Percentiles rank a stretch among this genome's conserved stretches.
phyloP scores from a whole-genome alignment of 2,888 invertebrate species.

The Scaptomyza cyrtandrae region DNA sequence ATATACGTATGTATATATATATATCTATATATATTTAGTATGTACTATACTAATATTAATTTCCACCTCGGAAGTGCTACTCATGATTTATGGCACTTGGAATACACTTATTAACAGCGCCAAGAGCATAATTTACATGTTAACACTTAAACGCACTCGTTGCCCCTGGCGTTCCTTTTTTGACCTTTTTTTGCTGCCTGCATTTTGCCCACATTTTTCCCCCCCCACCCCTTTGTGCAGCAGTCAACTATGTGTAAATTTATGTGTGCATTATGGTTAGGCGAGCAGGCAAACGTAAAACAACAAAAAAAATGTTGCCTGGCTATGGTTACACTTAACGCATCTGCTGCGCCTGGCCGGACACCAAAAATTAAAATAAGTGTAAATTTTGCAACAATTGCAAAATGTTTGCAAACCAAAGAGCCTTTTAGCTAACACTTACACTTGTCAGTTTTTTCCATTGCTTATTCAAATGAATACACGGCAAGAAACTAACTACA shows the following conservation, averaged over 20 bases:
- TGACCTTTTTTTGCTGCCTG: slow-evolving; percentile 44
- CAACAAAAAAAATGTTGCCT: slow-evolving; percentile 14
- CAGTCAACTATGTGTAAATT: slow-evolving; percentile 63
- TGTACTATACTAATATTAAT: slow-evolving; percentile 23
- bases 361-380: slow-evolving; percentile 68
- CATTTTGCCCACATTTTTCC: slow-evolving; percentile 5
- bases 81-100: slow-evolving; percentile 70
- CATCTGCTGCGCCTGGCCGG: slow-evolving; percentile 60
- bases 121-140: slow-evolving; percentile 82
- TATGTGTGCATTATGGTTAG: slow-evolving; percentile 63
- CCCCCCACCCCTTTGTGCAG: slow-evolving; percentile 27
- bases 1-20: neutral
- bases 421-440: slow-evolving; percentile 19
- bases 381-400: slow-evolving; percentile 84
- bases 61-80: slow-evolving; percentile 52
- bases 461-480: slow-evolving; percentile 45
- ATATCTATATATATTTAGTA: neutral
- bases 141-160: slow-evolving; percentile 83
- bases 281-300: slow-evolving; percentile 6
- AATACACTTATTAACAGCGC: slow-evolving; percentile 75
- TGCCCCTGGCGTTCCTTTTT: slow-evolving; percentile 7
- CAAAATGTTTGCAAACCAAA: slow-evolving; percentile 67
- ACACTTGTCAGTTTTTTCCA: slow-evolving; percentile 28
- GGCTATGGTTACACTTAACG: slow-evolving; percentile 56
- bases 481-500: slow-evolving; percentile 38